Base-by-base conservation (phyloP, 2,888 invertebrate species). In the Protodeltote pygarga region DNA sequence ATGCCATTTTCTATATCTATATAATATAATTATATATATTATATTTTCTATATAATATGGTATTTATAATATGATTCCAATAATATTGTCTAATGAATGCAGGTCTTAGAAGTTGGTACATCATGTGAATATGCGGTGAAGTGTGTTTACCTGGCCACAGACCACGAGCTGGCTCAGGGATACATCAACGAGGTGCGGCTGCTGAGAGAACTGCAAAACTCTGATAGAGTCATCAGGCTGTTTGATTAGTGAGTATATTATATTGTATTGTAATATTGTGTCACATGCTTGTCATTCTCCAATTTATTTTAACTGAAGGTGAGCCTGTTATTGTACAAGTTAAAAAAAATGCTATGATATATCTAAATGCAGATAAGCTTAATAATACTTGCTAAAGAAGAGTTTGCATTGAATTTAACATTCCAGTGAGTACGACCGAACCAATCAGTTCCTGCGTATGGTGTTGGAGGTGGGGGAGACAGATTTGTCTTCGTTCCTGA, bases 391-490 rank as follows among this genome's bases (percentile, higher is more conserved):
- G 29, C n/a, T n/a, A n/a, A n/a, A n/a, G n/a, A n/a, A n/a, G n/a
- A n/a, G n/a, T n/a, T n/a, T n/a, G n/a, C n/a, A n/a, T n/a, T n/a
- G n/a, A n/a, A n/a, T 6, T 13, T 10, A 15, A 8, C 10, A 9
- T 51, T 59, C 2, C 82, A 98, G 97, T 87, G 96, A 98, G 83
- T 95, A 95, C 58, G 81, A 93, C 62, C 89, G 93, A 28, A 84
- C 88, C 13, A 93, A 94, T 53, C 94, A 94, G 46, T 92, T 93
- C 63, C 92, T 99, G 48, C 95, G 95, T 48, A 94, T 99, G 69
- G 96, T 99, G 13, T 94, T 99, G 95, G 99, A 99, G 89, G 95
- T 95, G 78, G 99, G 99, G 0, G 97, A 97, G 74, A 95, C 95
- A 5, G 98, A 99, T 90, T 93, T 99, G 54, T 95, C 96, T 28